Base-by-base conservation (phyloP, 53 echinoderm and acorn worm genomes). In the Hippasteria phrygiana region DNA sequence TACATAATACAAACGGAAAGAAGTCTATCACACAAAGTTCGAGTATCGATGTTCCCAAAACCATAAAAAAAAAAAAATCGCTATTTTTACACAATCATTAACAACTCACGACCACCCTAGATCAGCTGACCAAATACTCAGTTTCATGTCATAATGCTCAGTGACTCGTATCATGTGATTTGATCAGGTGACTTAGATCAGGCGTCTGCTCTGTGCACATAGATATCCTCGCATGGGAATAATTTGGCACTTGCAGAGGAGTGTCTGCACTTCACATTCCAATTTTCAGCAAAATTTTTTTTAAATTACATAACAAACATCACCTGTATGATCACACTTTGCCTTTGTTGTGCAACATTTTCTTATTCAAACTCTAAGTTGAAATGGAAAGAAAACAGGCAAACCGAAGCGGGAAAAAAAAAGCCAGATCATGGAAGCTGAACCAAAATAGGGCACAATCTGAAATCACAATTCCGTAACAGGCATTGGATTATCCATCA, bases 1-100 rank as follows among this genome's bases (percentile, higher is more conserved):
- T 72, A 72, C 34, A 40, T 13, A 4, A 62, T 62, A n/a, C 6
- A 28, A 70, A 70, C 33, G 38, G 40, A 42, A 43, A 72, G 12
- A 35, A 37, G 18, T 40, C 14, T 35, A 72, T 72, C 41, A 72
- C 42, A 72, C 72, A 40, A 16, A 34, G 41, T 72, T 24, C 40
- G n/a, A 41, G 29, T 75, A 1, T 41, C 47, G 50, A 31, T 75
- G 75, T 75, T 75, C 75, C 75, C 75, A 75, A 47, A 75, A 75
- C 75, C 75, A 48, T 75, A 29, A 27, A n/a, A n/a, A n/a, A n/a
- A n/a, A n/a, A n/a, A n/a, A 75, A 32, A 40, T 1, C 10, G 41
- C 24, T 72, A 73, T 42, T 75, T 47, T 47, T 75, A 75, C 75
- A 75, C 75, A 26, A 75, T 24, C 37, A 14, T 65, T 14, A 65